Conservation (phyloP, 1,140 invertebrate genomes). For the Nephotettix cincticeps region DNA sequence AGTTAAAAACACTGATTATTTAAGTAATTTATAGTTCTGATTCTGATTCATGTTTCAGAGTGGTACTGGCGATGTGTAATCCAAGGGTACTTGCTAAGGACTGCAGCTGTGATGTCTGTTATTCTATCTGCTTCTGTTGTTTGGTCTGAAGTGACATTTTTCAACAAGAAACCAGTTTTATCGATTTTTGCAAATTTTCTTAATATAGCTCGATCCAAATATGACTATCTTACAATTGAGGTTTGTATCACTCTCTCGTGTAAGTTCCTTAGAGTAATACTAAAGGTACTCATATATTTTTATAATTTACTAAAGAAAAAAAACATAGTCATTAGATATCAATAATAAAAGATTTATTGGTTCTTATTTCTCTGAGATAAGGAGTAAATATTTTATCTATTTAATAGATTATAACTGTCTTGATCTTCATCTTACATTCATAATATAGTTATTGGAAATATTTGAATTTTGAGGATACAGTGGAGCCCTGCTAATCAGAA, state of each 20-base stretch:
- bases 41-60: conserved; percentile 59
- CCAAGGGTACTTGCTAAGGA: conserved; percentile 70
- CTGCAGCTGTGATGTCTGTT: conserved; percentile 69
- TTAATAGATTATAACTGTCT: too few relatives aligned
- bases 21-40: too few relatives aligned
- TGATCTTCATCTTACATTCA: too few relatives aligned
- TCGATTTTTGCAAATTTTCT: conserved; percentile 95
- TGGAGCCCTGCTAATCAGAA: too few relatives aligned
- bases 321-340: too few relatives aligned
- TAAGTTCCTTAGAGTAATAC: not conserved
- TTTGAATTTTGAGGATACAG: too few relatives aligned
- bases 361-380: too few relatives aligned
- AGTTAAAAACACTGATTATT: too few relatives aligned
- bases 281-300: not conserved
- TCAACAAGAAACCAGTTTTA: conserved; percentile 84
- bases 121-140: conserved; percentile 87
- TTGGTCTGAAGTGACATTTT: conserved; percentile 99
- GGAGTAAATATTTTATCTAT: too few relatives aligned
- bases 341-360: too few relatives aligned
- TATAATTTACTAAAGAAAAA: not conserved
- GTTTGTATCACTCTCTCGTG: conserved; percentile 54
- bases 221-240: conserved; percentile 95
- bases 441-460: too few relatives aligned
- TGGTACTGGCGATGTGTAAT: conserved; percentile 95
- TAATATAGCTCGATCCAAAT: conserved; percentile 71